Percentiles rank a stretch among this genome's conserved stretches.
Evolutionary conservation across 2,113 vertebrate genomes (phyloP).

Genomic region (Hystrix brachyura): DNA sequence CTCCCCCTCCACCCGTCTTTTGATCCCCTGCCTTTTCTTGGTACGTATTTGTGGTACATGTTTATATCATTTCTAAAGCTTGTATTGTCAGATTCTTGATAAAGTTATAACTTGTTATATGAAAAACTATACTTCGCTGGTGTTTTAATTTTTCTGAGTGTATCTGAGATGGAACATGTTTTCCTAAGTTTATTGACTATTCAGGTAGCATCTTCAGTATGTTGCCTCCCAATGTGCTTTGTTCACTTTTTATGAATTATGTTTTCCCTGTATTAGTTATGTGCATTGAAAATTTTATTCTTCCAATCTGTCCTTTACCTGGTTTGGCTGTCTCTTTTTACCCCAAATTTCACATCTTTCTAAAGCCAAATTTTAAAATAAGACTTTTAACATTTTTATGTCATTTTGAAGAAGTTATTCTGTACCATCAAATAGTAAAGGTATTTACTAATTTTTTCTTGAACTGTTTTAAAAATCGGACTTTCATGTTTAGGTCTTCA

Average conservation of each 20-base stretch:
- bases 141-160: conserved; percentile 33
- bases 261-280: neutral
- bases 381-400: neutral
- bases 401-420: conserved; percentile 27
- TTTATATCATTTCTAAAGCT: neutral
- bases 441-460: neutral
- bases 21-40: neutral
- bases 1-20: neutral
- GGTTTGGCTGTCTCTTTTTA: neutral
- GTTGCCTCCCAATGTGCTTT: neutral
- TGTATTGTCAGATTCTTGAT: neutral
- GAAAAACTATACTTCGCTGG: neutral
- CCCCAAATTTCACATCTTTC: neutral
- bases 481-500: neutral
- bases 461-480: neutral
- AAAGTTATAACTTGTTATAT: neutral
- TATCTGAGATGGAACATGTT: neutral
- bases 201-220: neutral
- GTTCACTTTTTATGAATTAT: neutral
- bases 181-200: neutral
- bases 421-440: neutral
- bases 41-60: neutral
- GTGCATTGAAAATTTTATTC: neutral
- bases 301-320: neutral
- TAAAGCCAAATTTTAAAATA: conserved; percentile 1